Evolutionary conservation across 1,140 invertebrate species (phyloP).

Genomic region (Drosophila sechellia): DNA sequence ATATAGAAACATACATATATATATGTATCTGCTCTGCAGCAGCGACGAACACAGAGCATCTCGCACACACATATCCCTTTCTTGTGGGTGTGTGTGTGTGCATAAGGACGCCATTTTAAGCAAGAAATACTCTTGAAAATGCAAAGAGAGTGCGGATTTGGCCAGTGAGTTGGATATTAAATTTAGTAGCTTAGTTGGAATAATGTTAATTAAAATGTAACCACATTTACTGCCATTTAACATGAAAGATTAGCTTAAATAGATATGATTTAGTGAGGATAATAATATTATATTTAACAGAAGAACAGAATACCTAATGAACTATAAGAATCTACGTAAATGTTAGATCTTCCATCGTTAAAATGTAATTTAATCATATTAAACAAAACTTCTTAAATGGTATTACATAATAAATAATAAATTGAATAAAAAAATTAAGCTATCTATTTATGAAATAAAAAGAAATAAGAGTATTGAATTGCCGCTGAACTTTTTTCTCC

Average conservation of each 20-base stretch:
- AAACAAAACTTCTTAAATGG: too few relatives aligned
- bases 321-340: neutral
- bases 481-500: neutral
- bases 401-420: too few relatives aligned
- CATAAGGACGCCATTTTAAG: constrained; percentile 37
- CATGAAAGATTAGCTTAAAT: too few relatives aligned
- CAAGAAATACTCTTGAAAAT: constrained; percentile 15
- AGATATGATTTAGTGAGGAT: too few relatives aligned
- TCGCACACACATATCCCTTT: neutral
- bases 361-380: too few relatives aligned
- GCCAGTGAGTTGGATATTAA: neutral
- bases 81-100: constrained; percentile 1
- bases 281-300: neutral
- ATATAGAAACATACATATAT: neutral
- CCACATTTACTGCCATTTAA: too few relatives aligned
- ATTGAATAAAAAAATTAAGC: too few relatives aligned
- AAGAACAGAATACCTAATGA: neutral
- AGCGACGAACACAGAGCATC: constrained; percentile 9
- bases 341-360: too few relatives aligned
- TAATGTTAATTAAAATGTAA: too few relatives aligned
- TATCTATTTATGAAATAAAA: too few relatives aligned
- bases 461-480: neutral
- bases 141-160: neutral
- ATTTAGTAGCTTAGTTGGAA: too few relatives aligned
- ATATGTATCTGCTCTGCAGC: constrained; percentile 6